Evolutionary conservation across 1,140 invertebrate species (phyloP).

Genomic region (Drosophila ficusphila): DNA sequence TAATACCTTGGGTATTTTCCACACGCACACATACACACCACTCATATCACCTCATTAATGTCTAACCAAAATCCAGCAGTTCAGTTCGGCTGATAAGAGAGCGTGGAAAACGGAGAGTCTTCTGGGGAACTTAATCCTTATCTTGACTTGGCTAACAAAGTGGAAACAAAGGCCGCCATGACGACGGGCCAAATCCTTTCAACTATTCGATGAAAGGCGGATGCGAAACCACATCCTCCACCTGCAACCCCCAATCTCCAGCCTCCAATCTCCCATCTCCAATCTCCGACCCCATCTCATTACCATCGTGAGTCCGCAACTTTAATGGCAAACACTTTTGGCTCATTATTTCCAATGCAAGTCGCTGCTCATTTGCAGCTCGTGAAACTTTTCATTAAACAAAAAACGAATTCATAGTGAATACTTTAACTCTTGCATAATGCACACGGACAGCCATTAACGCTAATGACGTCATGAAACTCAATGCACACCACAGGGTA

Average conservation of each 20-base stretch:
- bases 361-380: slow-evolving; percentile 51
- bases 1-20: neutral
- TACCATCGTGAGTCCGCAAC: neutral
- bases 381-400: slow-evolving; percentile 65
- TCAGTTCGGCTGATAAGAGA: slow-evolving; percentile 10
- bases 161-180: slow-evolving; percentile 30
- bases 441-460: slow-evolving; percentile 67
- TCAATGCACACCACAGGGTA: slow-evolving; percentile 48
- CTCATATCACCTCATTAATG: slow-evolving; percentile 16
- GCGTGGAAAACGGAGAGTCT: neutral
- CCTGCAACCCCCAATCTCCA: neutral
- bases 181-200: slow-evolving; percentile 41
- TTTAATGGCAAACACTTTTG: slow-evolving; percentile 68
- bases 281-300: neutral
- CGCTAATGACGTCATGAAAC: slow-evolving; percentile 77
- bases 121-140: slow-evolving; percentile 27
- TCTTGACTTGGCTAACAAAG: slow-evolving; percentile 20
- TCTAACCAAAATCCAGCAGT: slow-evolving; percentile 14
- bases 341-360: slow-evolving; percentile 72
- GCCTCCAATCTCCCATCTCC: neutral
- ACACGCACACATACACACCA: neutral
- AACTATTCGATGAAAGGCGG: slow-evolving; percentile 50
- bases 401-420: slow-evolving; percentile 54
- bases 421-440: slow-evolving; percentile 68
- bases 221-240: slow-evolving; percentile 6